A percentile compares a stretch with the other conserved stretches of the same genome.
Conservation (phyloP, 2,113 vertebrate genomes). For the Sapayoa aenigma region DNA sequence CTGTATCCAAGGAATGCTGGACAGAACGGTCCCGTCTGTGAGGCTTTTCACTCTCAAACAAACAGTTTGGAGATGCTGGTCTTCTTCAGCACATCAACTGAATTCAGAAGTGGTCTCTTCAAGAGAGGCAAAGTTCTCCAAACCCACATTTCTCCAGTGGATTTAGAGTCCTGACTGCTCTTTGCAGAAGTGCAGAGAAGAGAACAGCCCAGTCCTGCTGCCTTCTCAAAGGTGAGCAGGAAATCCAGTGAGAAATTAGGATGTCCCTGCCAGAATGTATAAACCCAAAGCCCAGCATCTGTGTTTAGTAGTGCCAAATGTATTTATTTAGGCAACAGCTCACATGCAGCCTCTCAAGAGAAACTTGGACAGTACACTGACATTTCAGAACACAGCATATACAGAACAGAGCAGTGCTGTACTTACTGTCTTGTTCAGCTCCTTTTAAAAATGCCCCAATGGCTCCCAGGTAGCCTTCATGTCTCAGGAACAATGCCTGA, state of each 20-base stretch:
- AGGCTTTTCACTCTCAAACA: background rate
- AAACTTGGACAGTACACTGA: constrained; percentile 50
- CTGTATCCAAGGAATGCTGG: background rate
- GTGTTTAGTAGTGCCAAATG: constrained; percentile 9
- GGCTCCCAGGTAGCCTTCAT: constrained; percentile 96
- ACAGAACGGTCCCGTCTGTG: background rate
- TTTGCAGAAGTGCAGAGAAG: background rate
- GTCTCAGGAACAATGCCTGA: constrained; percentile 95
- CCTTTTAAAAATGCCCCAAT: constrained; percentile 98
- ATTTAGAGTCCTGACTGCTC: background rate
- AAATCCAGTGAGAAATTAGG: background rate
- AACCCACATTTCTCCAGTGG: background rate
- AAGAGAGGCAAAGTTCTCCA: background rate
- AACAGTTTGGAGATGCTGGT: constrained; percentile 17
- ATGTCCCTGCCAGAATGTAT: background rate
- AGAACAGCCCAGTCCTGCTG: background rate
- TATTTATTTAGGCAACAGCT: constrained; percentile 30
- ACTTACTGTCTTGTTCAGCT: constrained; percentile 98
- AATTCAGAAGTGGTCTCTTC: background rate
- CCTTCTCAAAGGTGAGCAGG: background rate
- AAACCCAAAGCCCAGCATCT: constrained; percentile 47
- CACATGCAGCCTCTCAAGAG: constrained; percentile 54
- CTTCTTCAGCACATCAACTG: background rate
- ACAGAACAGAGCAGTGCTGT: constrained; percentile 24
- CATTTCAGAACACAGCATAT: constrained; percentile 60